Evolutionary conservation across 1,140 invertebrate species (phyloP).

Genomic region (Sminthurinus signatus): DNA sequence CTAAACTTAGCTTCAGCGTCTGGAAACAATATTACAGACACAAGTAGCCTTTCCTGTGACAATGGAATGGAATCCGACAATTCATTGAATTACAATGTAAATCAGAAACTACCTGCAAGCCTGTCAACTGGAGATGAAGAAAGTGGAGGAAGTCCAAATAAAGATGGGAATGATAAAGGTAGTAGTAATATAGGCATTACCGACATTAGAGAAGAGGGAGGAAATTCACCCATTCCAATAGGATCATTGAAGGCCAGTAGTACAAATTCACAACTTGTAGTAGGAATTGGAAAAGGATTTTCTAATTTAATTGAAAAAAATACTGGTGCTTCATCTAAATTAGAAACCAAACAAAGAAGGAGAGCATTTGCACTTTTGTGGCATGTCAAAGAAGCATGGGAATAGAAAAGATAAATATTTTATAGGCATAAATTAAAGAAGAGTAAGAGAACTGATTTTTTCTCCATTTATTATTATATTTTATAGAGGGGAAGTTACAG

Average conservation of each 20-base stretch:
- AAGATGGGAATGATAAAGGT: slow-evolving; percentile 7
- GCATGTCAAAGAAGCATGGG: slow-evolving; percentile 26
- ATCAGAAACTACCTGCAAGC: slow-evolving; percentile 15
- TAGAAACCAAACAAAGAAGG: slow-evolving; percentile 27
- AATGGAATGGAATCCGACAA: neutral
- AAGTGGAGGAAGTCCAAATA: slow-evolving; percentile 3
- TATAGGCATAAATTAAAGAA: no score
- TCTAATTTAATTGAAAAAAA: slow-evolving; percentile 34
- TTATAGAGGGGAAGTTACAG: no score
- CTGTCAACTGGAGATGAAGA: neutral
- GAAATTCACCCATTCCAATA: slow-evolving; percentile 19
- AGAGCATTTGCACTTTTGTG: slow-evolving; percentile 35
- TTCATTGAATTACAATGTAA: neutral
- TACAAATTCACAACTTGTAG: slow-evolving; percentile 21
- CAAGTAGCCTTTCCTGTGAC: neutral
- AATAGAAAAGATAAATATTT: slow-evolving; percentile 5
- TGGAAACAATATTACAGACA: neutral
- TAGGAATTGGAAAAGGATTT: slow-evolving; percentile 36
- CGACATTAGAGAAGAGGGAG: slow-evolving; percentile 16
- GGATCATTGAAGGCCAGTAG: neutral
- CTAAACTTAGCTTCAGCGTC: slow-evolving; percentile 2
- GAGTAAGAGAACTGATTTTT: no score
- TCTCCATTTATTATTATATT: no score
- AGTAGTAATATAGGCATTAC: neutral
- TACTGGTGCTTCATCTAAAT: slow-evolving; percentile 2